Conservation (phyloP, 2,888 invertebrate genomes). For the Metopia argyrocephala region DNA sequence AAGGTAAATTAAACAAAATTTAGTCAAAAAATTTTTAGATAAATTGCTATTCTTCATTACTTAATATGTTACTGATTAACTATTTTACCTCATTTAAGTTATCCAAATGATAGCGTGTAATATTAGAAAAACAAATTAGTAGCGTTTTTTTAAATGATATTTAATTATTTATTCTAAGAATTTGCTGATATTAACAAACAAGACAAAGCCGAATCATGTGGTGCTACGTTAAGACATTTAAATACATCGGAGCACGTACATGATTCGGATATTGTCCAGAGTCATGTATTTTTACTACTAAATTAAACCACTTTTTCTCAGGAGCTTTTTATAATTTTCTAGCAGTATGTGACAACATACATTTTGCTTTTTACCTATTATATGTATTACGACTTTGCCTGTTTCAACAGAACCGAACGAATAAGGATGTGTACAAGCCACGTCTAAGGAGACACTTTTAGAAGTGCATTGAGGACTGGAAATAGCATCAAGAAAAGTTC, state of each 20-base stretch:
- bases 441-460: too few species aligned
- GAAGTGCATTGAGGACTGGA: too few species aligned
- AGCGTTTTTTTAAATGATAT: neutral
- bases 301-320: neutral
- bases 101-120: slow-evolving; percentile 16
- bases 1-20: neutral
- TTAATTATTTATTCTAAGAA: neutral
- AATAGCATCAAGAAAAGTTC: too few species aligned
- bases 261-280: slow-evolving; percentile 80
- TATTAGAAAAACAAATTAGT: neutral
- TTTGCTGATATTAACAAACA: slow-evolving; percentile 59
- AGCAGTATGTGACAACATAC: too few species aligned
- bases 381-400: too few species aligned
- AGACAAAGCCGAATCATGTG: slow-evolving; percentile 86
- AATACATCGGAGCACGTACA: slow-evolving; percentile 80
- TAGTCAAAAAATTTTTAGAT: neutral
- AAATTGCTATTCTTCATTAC: too few species aligned
- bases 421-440: too few species aligned
- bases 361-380: too few species aligned
- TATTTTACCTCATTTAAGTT: slow-evolving; percentile 45
- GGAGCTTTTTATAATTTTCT: neutral
- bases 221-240: slow-evolving; percentile 82
- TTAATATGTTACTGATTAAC: too few species aligned
- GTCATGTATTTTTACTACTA: slow-evolving; percentile 42
- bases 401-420: too few species aligned